A percentile compares a stretch with the other conserved stretches of the same genome.
Conservation (phyloP, 2,113 vertebrate species). For the Fregetta grallaria region DNA sequence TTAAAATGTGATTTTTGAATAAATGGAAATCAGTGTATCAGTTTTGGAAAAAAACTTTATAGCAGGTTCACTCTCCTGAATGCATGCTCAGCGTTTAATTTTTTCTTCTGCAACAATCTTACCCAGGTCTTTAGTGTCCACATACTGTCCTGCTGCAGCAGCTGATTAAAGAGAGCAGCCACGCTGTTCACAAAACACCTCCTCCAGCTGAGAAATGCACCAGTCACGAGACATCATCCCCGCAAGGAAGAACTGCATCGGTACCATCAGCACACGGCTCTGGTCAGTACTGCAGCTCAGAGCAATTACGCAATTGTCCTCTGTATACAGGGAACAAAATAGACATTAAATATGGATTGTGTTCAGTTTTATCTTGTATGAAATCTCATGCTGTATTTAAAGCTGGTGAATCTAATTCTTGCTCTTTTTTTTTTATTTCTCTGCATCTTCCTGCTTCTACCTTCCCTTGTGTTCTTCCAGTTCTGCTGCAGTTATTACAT, state of each 20-base stretch:
- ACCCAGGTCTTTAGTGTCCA: slow-evolving; percentile 16
- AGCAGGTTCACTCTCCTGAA: neutral
- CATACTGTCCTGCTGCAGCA: slow-evolving; percentile 53
- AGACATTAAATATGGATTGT: neutral
- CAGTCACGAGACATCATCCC: neutral
- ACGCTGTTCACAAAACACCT: neutral
- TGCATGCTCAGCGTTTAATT: neutral
- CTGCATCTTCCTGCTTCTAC: neutral
- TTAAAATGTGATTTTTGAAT: neutral
- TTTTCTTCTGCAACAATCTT: neutral
- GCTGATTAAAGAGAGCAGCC: slow-evolving; percentile 20
- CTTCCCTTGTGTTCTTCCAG: neutral
- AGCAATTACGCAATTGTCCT: neutral
- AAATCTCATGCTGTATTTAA: neutral
- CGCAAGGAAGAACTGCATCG: neutral
- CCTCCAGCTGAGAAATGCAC: slow-evolving; percentile 20
- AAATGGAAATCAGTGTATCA: neutral
- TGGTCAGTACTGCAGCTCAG: neutral
- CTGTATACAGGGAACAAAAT: neutral
- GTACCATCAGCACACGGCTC: neutral
- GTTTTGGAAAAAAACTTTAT: neutral
- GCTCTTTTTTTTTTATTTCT: neutral
- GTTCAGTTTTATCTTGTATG: neutral
- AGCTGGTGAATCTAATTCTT: neutral
- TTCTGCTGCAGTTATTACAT: neutral